Percentiles rank a stretch among this genome's conserved stretches.
phyloP scores from a whole-genome alignment of 92 coral and sea anemone genomes.

The Heliopora coerulea region DNA sequence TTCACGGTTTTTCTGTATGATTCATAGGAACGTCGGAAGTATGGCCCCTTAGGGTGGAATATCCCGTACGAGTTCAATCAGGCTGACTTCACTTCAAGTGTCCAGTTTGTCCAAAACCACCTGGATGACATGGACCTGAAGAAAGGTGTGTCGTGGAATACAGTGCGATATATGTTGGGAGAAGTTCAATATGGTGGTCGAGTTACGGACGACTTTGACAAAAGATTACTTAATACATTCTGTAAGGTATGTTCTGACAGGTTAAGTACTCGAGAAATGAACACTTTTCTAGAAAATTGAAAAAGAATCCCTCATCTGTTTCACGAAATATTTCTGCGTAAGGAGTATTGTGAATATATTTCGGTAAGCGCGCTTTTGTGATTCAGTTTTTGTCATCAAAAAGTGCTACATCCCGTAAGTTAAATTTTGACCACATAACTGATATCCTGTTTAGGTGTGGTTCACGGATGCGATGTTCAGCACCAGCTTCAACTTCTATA shows the following conservation, averaged over 20 bases:
- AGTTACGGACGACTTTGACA: constrained; percentile 94
- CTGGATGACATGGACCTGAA: constrained; percentile 93
- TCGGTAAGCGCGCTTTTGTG: no score
- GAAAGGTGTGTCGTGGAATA: constrained; percentile 98
- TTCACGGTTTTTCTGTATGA: no score
- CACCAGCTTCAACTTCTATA: constrained; percentile 90
- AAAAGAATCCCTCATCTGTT: no score
- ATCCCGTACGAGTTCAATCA: constrained; percentile 97
- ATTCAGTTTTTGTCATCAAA: no score
- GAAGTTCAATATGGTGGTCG: constrained; percentile 95
- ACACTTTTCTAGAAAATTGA: no score
- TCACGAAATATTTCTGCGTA: not conserved
- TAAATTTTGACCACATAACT: no score
- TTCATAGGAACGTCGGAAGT: constrained; percentile 98
- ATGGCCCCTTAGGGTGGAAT: constrained; percentile 97
- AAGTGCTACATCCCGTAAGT: no score
- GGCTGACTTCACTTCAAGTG: constrained; percentile 98
- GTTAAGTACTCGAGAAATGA: no score
- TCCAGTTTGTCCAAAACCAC: constrained; percentile 97
- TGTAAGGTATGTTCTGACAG: constrained; percentile 61
- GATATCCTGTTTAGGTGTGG: constrained; percentile 75
- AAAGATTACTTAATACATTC: constrained; percentile 88
- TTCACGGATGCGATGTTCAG: constrained; percentile 90
- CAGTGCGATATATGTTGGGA: constrained; percentile 93
- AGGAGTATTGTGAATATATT: not conserved